Evolutionary conservation across 2,797 vertebrate species (phyloP).

Genomic region (Myotis planiceps): DNA sequence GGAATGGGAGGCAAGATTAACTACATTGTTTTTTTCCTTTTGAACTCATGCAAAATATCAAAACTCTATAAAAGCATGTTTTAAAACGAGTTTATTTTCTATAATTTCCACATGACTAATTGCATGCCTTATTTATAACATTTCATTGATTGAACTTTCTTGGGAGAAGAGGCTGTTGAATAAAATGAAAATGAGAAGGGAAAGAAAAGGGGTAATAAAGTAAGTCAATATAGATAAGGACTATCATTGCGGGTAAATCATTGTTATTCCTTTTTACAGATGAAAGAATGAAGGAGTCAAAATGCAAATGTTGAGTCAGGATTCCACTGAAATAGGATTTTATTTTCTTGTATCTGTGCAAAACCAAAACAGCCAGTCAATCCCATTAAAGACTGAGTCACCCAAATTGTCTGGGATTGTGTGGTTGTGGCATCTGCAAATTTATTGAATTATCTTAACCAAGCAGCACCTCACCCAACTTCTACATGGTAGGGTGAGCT

Average conservation of each 20-base stretch:
- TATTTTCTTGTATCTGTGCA: slow-evolving; percentile 1
- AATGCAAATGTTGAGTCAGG: background rate
- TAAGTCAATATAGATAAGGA: background rate
- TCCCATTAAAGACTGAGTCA: background rate
- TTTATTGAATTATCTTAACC: background rate
- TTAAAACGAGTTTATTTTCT: slow-evolving; percentile 12
- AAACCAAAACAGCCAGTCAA: background rate
- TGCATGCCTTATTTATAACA: background rate
- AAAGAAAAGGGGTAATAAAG: background rate
- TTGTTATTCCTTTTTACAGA: background rate
- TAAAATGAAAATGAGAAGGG: background rate
- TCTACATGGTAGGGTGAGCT: background rate
- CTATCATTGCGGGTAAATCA: background rate
- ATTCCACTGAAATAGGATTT: background rate
- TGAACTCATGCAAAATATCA: background rate
- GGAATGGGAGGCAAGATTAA: background rate
- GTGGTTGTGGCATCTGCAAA: background rate
- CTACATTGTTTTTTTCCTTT: background rate
- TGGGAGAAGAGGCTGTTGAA: background rate
- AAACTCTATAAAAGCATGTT: background rate
- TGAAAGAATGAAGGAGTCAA: background rate
- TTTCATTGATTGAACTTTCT: background rate
- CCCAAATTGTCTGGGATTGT: background rate
- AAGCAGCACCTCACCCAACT: background rate
- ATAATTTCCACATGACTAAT: background rate